Evolutionary conservation across 1,140 invertebrate genomes (phyloP).

Genomic region (Nephila pilipes): DNA sequence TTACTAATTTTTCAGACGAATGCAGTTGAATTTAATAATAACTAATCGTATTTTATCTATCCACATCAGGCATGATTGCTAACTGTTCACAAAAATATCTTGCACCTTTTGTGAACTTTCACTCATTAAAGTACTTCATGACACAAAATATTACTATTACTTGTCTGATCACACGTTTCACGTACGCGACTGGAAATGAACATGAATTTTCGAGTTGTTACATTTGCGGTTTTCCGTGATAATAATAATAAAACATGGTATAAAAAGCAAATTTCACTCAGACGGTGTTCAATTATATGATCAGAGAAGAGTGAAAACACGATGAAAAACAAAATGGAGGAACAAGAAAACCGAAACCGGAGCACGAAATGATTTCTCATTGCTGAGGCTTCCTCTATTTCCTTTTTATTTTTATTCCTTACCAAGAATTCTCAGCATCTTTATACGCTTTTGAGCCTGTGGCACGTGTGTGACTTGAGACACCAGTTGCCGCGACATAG

Average conservation of each 20-base stretch:
- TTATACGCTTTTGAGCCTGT: not conserved
- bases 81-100: no score
- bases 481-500: not conserved
- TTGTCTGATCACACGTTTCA: no score
- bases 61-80: no score
- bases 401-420: not conserved
- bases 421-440: not conserved
- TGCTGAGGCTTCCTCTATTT: slow-evolving; percentile 10
- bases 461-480: slow-evolving; percentile 34
- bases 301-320: slow-evolving; percentile 6
- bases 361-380: not conserved
- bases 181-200: not conserved
- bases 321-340: not conserved
- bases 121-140: no score
- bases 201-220: not conserved
- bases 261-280: not conserved
- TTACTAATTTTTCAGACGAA: no score
- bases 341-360: not conserved
- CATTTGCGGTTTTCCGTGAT: not conserved
- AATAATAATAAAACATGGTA: not conserved
- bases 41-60: no score
- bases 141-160: no score
- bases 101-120: no score
- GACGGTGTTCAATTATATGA: not conserved
- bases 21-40: no score